Evolutionary conservation across 2,113 vertebrate species (phyloP), one percentile per base, ranked within the genome.

Genomic region (Butastur rufipennis): DNA sequence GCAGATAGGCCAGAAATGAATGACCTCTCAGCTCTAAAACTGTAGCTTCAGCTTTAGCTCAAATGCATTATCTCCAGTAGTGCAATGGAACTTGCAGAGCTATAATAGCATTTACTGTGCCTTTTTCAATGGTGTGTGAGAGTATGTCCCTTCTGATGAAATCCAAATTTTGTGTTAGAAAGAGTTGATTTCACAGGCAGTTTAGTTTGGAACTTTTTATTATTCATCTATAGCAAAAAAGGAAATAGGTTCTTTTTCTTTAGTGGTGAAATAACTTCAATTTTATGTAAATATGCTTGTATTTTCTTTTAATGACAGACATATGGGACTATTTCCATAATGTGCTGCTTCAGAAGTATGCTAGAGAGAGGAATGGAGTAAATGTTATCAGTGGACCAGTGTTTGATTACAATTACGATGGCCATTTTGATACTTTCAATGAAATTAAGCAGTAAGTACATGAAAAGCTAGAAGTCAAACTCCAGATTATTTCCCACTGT

Each of bases 301-400:
- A 26, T 91, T 80, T 81, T 75, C 19, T 95, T 97, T 95, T 94
- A 55, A 79, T 81, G 67, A 72, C 97, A 99, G 99, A 94, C 29
- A 98, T 99, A 89, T 99, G 99, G 99, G 78, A 96, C 29, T 98
- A 99, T 88, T 98, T 99, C 87, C 99, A 99, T 59, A 32, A 96
- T 21, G 93, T 97, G 32, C 92, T 99, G 42, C 98, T 99, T 74
- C 79, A 95, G 79, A 92, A 98, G 71, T 98, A 99, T 79, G 98
- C 98, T 32, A 88, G 75, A 25, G 97, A 98, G 92, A 98, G 98
- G 88, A 99, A 99, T 71, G 99, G 99, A 80, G 82, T 99, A 48
- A 99, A 99, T 82, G 97, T 99, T 78, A 84, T 99, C 89, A 99
- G 99, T 72, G 99, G 99, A 80, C 99, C 99, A 9, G 97, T 99